Evolutionary conservation across 1,140 invertebrate species (phyloP), one percentile per base, ranked within the genome.

Genomic region (Dreissena polymorpha): DNA sequence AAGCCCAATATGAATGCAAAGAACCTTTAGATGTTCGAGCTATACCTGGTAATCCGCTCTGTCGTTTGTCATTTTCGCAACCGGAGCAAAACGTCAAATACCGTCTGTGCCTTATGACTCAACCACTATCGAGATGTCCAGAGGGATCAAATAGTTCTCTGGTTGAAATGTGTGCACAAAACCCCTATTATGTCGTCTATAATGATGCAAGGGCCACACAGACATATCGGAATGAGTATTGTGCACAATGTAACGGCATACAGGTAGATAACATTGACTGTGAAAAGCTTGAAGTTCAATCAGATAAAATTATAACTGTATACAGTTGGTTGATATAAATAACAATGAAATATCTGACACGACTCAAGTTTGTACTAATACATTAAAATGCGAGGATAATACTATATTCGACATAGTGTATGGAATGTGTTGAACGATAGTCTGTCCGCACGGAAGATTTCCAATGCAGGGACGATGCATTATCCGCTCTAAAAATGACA

Each of bases 341-440:
- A 73, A 55, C 14, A 49, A 39, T 50, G 14, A 65, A 67, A 29
- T 39, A 39, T 39, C 2, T 39, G 39, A 39, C 2, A 39, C 39
- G 2, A 39, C 2, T 39, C 2, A 39, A 5, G 39, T 2, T 39
- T 39, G 2, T 39, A 39, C 39, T 39, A 39, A 39, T 39, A 39
- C 39, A 51, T 0, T 64, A 63, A 82, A 65, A 21, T 89, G 88
- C 72, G 18, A 50, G n/a, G n/a, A 63, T 0, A 72, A 65, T 23
- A 57, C 83, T 23, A 85, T 88, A n/a, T 89, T 75, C 51, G 87
- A 89, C 69, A 85, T 85, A 1, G 85, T 87, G 23, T 23, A 21
- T 21, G 21, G 39, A 0, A 49, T 25, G 8, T 89, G 88, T 74
- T 57, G 86, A 7, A 29, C 39, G 16, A 80, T 86, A 1, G 27